Conservation (phyloP, 2,113 vertebrate species). For the Arenaria interpres region DNA sequence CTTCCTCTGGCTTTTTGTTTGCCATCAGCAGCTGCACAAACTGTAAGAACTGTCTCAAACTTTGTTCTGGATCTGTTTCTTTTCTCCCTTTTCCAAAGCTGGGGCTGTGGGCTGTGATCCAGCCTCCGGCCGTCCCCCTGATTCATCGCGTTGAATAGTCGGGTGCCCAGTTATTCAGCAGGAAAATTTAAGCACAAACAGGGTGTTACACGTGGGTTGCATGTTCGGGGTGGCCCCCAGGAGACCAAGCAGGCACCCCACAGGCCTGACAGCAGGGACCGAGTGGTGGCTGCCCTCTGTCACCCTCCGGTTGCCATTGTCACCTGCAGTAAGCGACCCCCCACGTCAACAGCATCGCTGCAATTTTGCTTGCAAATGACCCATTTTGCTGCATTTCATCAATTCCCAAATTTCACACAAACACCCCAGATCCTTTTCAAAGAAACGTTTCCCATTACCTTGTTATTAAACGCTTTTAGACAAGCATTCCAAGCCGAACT, state of each 20-base stretch:
- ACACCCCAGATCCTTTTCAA: background rate
- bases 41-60: background rate
- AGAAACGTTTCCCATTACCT: background rate
- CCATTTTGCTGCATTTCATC: background rate
- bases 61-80: background rate
- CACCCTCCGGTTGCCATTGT: background rate
- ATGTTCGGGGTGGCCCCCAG: fast-evolving
- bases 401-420: background rate
- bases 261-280: too few relatives aligned
- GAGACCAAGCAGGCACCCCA: background rate
- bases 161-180: background rate
- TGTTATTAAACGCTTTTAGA: background rate
- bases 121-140: fast-evolving
- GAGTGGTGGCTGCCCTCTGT: too few relatives aligned
- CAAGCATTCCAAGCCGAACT: background rate
- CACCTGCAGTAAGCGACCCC: background rate
- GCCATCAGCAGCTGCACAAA: background rate
- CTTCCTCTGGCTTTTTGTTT: background rate
- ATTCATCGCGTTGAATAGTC: background rate
- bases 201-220: fast-evolving
- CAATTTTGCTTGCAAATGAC: fast-evolving
- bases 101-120: fast-evolving
- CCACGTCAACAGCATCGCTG: fast-evolving
- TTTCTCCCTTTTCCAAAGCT: background rate
- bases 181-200: background rate